These are phyloP conservation scores for Trichacis sp. DNA, from an alignment of 2,888 invertebrate species.

Conservation along the genomic window DNA sequence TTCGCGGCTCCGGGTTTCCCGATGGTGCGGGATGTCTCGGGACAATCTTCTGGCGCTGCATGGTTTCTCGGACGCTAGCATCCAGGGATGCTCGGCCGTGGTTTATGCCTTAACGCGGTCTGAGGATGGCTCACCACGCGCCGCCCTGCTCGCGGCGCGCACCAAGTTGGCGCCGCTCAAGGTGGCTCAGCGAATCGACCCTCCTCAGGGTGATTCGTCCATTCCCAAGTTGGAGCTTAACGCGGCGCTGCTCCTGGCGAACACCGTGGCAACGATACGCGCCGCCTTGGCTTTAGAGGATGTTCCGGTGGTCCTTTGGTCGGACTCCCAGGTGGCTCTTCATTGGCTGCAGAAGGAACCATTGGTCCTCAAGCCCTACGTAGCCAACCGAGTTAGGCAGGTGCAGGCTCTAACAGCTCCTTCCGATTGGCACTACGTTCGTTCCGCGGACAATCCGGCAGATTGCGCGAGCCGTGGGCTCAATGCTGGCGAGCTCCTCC, in stretches of 20 bases:
- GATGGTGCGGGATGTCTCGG: background rate
- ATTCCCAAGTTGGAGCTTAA: constrained; percentile 29
- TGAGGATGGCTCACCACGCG: background rate
- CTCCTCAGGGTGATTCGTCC: background rate
- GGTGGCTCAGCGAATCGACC: constrained; percentile 11
- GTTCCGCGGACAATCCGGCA: background rate
- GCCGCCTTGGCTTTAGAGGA: background rate
- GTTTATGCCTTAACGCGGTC: background rate
- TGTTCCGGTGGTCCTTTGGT: constrained; percentile 2
- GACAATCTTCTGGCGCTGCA: background rate
- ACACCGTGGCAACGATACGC: too few species aligned
- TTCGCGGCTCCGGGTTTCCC: background rate
- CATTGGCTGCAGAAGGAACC: constrained; percentile 22
- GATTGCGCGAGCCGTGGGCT: constrained; percentile 1
- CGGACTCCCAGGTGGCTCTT: constrained; percentile 32
- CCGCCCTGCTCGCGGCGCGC: constrained; percentile 7
- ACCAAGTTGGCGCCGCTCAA: constrained; percentile 15
- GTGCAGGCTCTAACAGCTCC: background rate
- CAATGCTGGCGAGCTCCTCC: background rate
- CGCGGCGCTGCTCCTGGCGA: constrained; percentile 24
- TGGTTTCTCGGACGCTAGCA: constrained; percentile 7
- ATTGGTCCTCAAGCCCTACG: background rate
- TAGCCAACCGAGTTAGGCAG: background rate
- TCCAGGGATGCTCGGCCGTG: background rate
- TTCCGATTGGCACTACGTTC: background rate